phyloP scores from a whole-genome alignment of 2,888 invertebrate genomes.

The Caprella mutica region DNA sequence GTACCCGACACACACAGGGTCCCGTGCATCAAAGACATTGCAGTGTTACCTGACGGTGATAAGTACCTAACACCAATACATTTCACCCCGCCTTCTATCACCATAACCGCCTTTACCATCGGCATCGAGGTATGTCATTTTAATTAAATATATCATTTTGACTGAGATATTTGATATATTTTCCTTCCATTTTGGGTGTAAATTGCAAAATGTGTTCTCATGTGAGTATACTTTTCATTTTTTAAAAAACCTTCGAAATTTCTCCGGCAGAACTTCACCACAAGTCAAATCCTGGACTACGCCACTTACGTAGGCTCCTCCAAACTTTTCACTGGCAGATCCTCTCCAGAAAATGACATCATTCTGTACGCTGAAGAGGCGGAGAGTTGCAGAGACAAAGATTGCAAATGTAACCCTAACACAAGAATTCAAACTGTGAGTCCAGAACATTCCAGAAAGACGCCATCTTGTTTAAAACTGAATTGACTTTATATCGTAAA shows the following conservation, averaged over 20 bases:
- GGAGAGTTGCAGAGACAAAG: too few species aligned
- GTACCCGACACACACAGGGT: constrained; percentile 1
- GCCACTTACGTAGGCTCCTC: neutral
- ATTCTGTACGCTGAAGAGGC: constrained; percentile 1
- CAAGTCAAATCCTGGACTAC: neutral
- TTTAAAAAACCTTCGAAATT: too few species aligned
- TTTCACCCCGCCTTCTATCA: neutral
- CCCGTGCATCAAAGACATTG: constrained; percentile 5
- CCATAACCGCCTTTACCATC: neutral
- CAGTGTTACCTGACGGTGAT: neutral
- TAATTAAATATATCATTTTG: too few species aligned
- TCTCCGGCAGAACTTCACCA: neutral
- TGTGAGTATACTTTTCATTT: too few species aligned
- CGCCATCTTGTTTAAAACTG: too few species aligned
- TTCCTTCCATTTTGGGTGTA: too few species aligned
- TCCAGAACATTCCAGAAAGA: too few species aligned
- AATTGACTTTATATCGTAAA: too few species aligned
- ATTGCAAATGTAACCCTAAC: too few species aligned
- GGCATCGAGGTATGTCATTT: neutral
- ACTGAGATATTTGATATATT: too few species aligned
- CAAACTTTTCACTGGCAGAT: neutral
- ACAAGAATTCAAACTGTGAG: too few species aligned
- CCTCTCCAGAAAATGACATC: neutral
- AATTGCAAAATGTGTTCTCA: too few species aligned
- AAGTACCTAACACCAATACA: constrained; percentile 6